Conservation (phyloP, 2,888 invertebrate genomes). For the Unio pictorum region DNA sequence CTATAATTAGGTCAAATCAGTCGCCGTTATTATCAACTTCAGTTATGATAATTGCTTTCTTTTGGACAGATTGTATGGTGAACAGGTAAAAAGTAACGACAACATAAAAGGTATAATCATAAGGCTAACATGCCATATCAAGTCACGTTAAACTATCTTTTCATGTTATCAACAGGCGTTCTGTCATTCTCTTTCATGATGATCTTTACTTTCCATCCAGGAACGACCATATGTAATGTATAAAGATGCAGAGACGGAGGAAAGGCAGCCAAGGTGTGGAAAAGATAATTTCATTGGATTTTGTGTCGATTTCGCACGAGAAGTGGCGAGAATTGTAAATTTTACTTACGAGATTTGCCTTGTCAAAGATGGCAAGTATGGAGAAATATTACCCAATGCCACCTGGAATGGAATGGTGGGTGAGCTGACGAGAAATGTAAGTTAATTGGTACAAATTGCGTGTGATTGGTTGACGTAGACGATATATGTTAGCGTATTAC, state of each 20-base stretch:
- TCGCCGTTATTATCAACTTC: constrained; percentile 66
- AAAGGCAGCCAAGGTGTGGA: constrained; percentile 73
- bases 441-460: constrained; percentile 24
- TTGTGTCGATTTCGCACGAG: constrained; percentile 71
- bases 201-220: constrained; percentile 36
- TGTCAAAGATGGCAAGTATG: constrained; percentile 61
- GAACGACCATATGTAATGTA: constrained; percentile 64
- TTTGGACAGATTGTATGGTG: constrained; percentile 54
- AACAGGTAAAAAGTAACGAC: constrained; percentile 5
- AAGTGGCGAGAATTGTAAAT: constrained; percentile 65
- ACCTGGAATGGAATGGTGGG: constrained; percentile 71
- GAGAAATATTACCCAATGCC: constrained; percentile 50
- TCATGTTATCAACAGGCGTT: background rate
- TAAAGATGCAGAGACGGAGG: constrained; percentile 24
- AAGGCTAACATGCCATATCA: constrained; percentile 59
- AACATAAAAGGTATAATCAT: constrained; percentile 60
- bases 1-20: constrained; percentile 68
- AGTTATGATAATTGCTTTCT: constrained; percentile 63
- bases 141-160: constrained; percentile 11
- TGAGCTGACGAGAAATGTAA: constrained; percentile 65
- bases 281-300: constrained; percentile 81
- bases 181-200: background rate
- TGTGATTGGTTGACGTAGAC: constrained; percentile 1
- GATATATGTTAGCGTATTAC: too few species aligned
- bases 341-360: constrained; percentile 69